Conservation (phyloP, 2,888 invertebrate genomes). For the Torymus auratus region DNA sequence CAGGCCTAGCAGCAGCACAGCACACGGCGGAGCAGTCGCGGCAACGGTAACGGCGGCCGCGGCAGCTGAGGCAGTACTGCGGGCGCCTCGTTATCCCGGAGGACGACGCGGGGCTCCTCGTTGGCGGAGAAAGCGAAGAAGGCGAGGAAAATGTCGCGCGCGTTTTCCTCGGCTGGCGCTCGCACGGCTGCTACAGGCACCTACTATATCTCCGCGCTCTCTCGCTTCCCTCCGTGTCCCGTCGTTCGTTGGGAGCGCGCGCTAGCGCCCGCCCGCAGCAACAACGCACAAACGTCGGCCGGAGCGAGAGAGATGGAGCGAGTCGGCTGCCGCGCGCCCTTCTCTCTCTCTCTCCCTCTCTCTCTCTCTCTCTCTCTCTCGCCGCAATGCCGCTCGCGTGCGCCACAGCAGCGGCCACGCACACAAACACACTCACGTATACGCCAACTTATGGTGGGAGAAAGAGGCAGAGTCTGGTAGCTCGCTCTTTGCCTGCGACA, state of each 20-base stretch:
- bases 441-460: too few species aligned
- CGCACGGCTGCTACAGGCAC: slow-evolving; percentile 4
- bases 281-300: slow-evolving; percentile 52
- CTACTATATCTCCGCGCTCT: slow-evolving; percentile 20
- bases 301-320: too few species aligned
- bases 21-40: not conserved
- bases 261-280: slow-evolving; percentile 51
- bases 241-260: slow-evolving; percentile 9
- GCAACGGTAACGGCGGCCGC: not conserved
- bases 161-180: not conserved
- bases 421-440: too few species aligned
- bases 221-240: slow-evolving; percentile 21
- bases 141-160: slow-evolving; percentile 1
- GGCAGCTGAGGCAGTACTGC: not conserved
- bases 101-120: too few species aligned
- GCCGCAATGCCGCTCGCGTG: not conserved
- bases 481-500: not conserved
- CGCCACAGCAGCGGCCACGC: too few species aligned
- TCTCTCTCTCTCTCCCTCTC: slow-evolving; percentile 27
- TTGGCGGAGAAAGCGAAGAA: too few species aligned
- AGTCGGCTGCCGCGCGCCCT: too few species aligned
- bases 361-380: slow-evolving; percentile 5
- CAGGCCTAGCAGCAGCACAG: too few species aligned
- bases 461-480: too few species aligned
- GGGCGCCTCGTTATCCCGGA: not conserved